phyloP scores from a whole-genome alignment of 2,797 vertebrate genomes.

The Sorex maritimensis region DNA sequence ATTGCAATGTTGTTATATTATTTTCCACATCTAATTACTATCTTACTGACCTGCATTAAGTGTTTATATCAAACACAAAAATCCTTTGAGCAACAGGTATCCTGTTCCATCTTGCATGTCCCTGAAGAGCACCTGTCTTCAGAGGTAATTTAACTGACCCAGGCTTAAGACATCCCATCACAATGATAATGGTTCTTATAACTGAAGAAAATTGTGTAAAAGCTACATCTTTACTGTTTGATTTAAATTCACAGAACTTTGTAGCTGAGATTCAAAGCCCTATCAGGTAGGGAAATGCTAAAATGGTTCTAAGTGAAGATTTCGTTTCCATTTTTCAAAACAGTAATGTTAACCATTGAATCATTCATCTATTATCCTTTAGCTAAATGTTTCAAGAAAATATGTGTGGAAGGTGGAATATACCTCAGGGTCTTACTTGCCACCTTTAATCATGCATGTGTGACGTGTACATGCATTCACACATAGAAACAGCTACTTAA shows the following conservation, averaged over 20 bases:
- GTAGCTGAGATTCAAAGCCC: constrained; percentile 84
- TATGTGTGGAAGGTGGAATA: constrained; percentile 55
- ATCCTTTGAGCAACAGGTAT: constrained; percentile 84
- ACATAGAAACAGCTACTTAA: constrained; percentile 11
- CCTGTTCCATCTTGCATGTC: constrained; percentile 81
- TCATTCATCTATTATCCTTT: constrained; percentile 76
- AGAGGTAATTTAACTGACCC: constrained; percentile 87
- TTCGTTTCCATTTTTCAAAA: constrained; percentile 82
- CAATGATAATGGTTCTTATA: constrained; percentile 88
- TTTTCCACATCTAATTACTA: constrained; percentile 60
- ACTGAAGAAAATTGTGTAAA: constrained; percentile 88
- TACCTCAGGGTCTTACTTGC: background rate
- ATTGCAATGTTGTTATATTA: constrained; percentile 41
- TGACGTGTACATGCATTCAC: background rate
- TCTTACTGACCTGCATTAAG: constrained; percentile 56
- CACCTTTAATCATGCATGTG: constrained; percentile 14
- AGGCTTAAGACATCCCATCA: constrained; percentile 85
- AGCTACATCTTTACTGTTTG: constrained; percentile 86
- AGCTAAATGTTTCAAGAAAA: constrained; percentile 71
- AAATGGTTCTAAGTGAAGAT: constrained; percentile 74
- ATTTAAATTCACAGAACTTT: constrained; percentile 87
- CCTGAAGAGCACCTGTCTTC: constrained; percentile 85
- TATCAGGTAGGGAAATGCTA: constrained; percentile 85
- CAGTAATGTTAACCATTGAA: constrained; percentile 74
- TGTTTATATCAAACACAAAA: constrained; percentile 68